Percentiles rank a stretch among this genome's conserved stretches.
Evolutionary conservation across 2,888 invertebrate species (phyloP).

Genomic region (Drosophila anomalata): DNA sequence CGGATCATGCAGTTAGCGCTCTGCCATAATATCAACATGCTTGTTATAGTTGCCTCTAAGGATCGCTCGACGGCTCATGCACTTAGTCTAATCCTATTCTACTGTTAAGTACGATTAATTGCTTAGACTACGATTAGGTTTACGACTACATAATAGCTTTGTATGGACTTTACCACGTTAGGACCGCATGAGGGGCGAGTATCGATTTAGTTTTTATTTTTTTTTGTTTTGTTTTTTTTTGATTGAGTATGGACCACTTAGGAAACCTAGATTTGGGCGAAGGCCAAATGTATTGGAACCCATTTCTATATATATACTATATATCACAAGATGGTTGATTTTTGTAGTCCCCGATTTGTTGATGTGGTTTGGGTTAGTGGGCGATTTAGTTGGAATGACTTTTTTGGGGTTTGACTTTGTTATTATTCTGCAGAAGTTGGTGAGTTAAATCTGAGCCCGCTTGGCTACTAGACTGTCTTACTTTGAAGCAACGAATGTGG

Average conservation of each 20-base stretch:
- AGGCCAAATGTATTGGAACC: constrained; percentile 35
- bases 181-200: constrained; percentile 58
- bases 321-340: constrained; percentile 70
- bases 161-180: constrained; percentile 67
- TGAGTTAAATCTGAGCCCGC: constrained; percentile 42
- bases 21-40: constrained; percentile 45
- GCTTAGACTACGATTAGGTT: constrained; percentile 53
- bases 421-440: constrained; percentile 62
- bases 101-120: constrained; percentile 41
- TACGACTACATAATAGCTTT: constrained; percentile 32
- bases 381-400: constrained; percentile 70
- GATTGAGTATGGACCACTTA: constrained; percentile 64
- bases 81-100: constrained; percentile 18
- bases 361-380: constrained; percentile 43
- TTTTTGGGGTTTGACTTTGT: constrained; percentile 67
- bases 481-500: constrained; percentile 92
- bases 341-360: constrained; percentile 37
- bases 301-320: constrained; percentile 45
- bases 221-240: constrained; percentile 40
- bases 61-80: constrained; percentile 26
- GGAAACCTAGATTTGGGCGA: constrained; percentile 53
- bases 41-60: constrained; percentile 14
- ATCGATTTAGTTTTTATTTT: constrained; percentile 43
- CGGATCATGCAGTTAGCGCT: constrained; percentile 56
- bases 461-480: constrained; percentile 76